These are phyloP conservation scores for Drosophila anceps DNA, from an alignment of 2,888 invertebrate genomes.

Conservation along the genomic window DNA sequence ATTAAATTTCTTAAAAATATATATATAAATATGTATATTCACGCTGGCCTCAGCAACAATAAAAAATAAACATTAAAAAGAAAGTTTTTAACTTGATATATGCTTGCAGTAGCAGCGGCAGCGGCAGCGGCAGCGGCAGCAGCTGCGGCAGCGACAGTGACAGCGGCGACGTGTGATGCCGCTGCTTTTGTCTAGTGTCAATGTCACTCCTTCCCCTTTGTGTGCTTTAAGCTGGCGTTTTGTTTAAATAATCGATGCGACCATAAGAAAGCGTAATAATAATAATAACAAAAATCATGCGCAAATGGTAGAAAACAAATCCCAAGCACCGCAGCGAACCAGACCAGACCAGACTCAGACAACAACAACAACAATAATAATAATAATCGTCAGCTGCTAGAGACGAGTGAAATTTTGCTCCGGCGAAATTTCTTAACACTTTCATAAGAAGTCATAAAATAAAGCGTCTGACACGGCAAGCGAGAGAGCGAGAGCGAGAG, in stretches of 20 bases:
- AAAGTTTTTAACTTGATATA: conserved; percentile 59
- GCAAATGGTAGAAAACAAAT: conserved; percentile 68
- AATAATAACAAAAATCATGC: conserved; percentile 64
- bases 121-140: background rate
- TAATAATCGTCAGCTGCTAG: conserved; percentile 16
- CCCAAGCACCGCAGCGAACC: conserved; percentile 24
- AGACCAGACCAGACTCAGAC: conserved; percentile 18
- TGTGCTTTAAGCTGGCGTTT: conserved; percentile 37
- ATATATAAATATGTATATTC: background rate
- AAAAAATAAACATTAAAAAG: conserved; percentile 57
- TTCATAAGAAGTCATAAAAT: conserved; percentile 69
- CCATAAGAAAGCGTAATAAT: conserved; percentile 65
- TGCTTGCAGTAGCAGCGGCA: background rate
- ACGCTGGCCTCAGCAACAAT: conserved; percentile 17
- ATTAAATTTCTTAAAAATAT: conserved; percentile 23
- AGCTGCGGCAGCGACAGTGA: background rate
- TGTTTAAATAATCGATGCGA: conserved; percentile 59
- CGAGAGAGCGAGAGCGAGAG: conserved; percentile 11
- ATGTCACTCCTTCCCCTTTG: conserved; percentile 63
- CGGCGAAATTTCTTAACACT: conserved; percentile 74
- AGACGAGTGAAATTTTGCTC: conserved; percentile 68
- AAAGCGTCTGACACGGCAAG: conserved; percentile 15
- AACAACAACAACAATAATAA: conserved; percentile 8
- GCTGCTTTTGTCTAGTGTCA: conserved; percentile 60
- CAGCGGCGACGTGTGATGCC: conserved; percentile 9